phyloP scores from a whole-genome alignment of 2,113 vertebrate genomes.

The Strix uralensis region DNA sequence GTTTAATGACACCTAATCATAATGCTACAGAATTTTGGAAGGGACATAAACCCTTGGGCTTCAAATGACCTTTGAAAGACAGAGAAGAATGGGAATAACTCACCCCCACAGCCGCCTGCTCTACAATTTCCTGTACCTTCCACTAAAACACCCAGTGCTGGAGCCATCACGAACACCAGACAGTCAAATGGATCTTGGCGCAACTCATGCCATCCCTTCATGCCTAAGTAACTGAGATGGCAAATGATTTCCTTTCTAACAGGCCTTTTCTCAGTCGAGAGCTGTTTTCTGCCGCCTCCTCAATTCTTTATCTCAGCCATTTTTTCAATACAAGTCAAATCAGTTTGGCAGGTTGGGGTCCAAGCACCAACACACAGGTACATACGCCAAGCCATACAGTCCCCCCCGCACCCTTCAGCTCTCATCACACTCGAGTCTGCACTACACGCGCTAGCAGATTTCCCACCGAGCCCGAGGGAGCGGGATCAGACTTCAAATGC shows the following conservation, averaged over 20 bases:
- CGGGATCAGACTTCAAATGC: not conserved
- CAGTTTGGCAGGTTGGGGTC: not conserved
- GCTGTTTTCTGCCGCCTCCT: not conserved
- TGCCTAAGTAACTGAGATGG: not conserved
- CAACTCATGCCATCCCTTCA: not conserved
- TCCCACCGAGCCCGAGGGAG: not conserved
- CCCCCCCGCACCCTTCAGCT: not conserved
- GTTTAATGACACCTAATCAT: not conserved
- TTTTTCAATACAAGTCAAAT: not conserved
- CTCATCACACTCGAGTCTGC: accelerated
- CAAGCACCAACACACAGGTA: accelerated
- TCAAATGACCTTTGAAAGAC: not conserved
- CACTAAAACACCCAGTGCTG: not conserved
- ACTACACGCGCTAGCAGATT: accelerated
- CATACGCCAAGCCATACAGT: accelerated
- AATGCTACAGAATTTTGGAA: not conserved
- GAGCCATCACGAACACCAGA: not conserved
- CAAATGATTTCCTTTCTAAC: not conserved
- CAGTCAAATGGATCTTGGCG: not conserved
- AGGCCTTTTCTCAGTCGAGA: not conserved
- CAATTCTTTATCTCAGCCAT: not conserved
- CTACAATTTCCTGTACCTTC: not conserved
- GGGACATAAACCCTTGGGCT: not conserved
- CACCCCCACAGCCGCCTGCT: not conserved
- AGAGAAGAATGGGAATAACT: not conserved